These are phyloP conservation scores for Acanthisitta chloris DNA, from an alignment of 2,113 vertebrate species.

Conservation along the genomic window DNA sequence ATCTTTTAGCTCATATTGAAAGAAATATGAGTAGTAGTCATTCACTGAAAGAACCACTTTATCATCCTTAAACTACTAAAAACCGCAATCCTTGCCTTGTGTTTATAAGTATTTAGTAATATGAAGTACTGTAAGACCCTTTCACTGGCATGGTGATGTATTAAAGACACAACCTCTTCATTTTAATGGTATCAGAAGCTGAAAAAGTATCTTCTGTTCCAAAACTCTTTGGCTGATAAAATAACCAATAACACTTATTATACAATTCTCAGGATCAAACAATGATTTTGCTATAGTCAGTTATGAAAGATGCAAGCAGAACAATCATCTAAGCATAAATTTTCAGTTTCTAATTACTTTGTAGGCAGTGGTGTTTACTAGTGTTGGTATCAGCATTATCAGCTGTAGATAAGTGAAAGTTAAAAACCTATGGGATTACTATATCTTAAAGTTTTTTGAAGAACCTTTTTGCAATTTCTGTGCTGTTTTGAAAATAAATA, in stretches of 20 bases:
- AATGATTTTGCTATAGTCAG: not conserved
- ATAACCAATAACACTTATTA: not conserved
- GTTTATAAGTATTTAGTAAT: not conserved
- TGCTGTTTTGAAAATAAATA: not conserved
- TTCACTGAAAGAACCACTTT: not conserved
- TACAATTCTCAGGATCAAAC: not conserved
- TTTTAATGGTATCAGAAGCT: not conserved
- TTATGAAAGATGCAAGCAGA: not conserved
- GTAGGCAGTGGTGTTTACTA: not conserved
- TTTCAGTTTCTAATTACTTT: constrained; percentile 4
- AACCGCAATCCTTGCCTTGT: not conserved
- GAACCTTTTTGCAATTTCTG: not conserved
- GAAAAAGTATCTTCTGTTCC: not conserved
- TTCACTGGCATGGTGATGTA: not conserved
- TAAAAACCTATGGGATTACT: not conserved
- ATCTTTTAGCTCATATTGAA: not conserved
- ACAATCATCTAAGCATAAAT: not conserved
- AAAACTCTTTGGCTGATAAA: not conserved
- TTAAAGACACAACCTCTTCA: not conserved
- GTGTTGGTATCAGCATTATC: not conserved
- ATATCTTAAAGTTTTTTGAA: not conserved
- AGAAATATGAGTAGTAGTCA: not conserved
- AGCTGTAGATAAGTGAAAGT: not conserved
- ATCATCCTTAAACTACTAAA: not conserved
- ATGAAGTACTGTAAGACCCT: not conserved